A percentile compares a stretch with the other conserved stretches of the same genome.
These are phyloP conservation scores for Eledone cirrhosa DNA, from an alignment of 2,888 invertebrate species.

Conservation along the genomic window DNA sequence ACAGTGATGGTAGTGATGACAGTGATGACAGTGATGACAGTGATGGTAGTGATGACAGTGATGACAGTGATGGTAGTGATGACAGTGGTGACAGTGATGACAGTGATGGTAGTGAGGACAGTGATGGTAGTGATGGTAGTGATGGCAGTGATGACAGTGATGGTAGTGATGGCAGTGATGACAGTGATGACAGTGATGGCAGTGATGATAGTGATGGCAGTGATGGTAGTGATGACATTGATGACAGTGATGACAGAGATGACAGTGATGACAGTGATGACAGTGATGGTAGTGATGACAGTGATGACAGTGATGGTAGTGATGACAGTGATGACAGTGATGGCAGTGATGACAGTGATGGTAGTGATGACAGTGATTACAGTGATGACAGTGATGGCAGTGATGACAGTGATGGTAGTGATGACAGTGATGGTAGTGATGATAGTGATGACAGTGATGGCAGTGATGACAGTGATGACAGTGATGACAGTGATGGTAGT, in stretches of 20 bases:
- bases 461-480: conserved; percentile 17
- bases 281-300: neutral
- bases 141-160: conserved; percentile 26
- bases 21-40: conserved; percentile 26
- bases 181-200: conserved; percentile 29
- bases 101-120: too few relatives aligned
- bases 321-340: too few relatives aligned
- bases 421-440: neutral
- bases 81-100: conserved; percentile 15
- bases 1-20: conserved; percentile 27
- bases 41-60: conserved; percentile 28
- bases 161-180: conserved; percentile 28
- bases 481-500: too few relatives aligned
- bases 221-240: too few relatives aligned
- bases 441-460: conserved; percentile 21
- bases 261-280: too few relatives aligned
- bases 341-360: conserved; percentile 24
- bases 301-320: conserved; percentile 5
- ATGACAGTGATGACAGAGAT: too few relatives aligned
- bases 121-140: too few relatives aligned
- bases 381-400: conserved; percentile 30
- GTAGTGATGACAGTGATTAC: conserved; percentile 4
- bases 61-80: conserved; percentile 27
- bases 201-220: conserved; percentile 26
- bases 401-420: conserved; percentile 14